phyloP scores from a whole-genome alignment of 2,797 vertebrate genomes.

The Acanthiza pusilla region DNA sequence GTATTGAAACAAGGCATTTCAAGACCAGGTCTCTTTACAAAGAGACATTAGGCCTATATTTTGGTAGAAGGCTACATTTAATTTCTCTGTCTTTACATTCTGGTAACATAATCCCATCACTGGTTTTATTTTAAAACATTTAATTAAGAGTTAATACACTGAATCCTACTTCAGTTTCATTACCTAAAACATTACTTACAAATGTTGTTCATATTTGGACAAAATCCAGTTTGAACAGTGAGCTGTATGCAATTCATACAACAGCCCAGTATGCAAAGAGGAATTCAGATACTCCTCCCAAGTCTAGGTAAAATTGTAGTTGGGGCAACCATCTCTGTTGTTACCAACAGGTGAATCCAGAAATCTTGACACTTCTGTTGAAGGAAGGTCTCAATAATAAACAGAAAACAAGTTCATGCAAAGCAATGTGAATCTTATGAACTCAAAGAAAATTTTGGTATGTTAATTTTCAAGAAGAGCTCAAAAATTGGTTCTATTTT shows the following conservation, averaged over 20 bases:
- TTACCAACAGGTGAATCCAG: background rate
- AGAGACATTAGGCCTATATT: background rate
- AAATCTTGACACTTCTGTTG: background rate
- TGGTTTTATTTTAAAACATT: background rate
- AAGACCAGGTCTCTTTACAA: background rate
- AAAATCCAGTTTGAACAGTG: background rate
- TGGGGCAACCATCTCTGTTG: background rate
- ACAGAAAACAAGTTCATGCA: background rate
- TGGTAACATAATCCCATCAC: background rate
- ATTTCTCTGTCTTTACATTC: background rate
- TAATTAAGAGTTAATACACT: background rate
- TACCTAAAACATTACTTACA: background rate
- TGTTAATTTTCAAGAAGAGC: background rate
- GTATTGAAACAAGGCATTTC: background rate
- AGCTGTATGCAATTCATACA: accelerated
- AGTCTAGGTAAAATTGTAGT: background rate
- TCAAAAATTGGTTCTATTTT: background rate
- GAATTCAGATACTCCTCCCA: background rate
- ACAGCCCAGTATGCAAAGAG: background rate
- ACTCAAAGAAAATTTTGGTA: background rate
- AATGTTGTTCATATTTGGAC: background rate
- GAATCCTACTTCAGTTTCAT: background rate
- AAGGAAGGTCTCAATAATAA: background rate
- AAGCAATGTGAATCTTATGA: background rate
- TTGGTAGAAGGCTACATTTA: background rate